Conservation (phyloP, 2,113 vertebrate species). For the Perca schrenkii region DNA sequence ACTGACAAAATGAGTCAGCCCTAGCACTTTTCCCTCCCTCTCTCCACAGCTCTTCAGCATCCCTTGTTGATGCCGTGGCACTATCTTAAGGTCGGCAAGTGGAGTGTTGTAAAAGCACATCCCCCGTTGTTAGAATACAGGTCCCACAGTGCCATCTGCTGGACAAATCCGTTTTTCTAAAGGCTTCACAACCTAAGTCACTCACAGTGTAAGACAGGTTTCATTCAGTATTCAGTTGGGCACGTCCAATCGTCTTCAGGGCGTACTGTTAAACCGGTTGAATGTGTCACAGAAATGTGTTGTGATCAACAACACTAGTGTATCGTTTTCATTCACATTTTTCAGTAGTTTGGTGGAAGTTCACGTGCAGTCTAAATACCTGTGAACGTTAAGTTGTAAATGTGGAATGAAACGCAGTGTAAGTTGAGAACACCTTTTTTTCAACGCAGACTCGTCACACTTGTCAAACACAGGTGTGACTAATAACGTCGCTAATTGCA, state of each 20-base stretch:
- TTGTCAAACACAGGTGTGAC: not conserved
- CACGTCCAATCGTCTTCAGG: not conserved
- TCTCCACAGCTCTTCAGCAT: slow-evolving; percentile 35
- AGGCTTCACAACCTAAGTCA: not conserved
- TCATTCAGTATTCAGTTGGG: not conserved
- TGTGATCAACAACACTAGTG: not conserved
- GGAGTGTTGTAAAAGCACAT: not conserved
- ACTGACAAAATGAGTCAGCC: slow-evolving; percentile 64
- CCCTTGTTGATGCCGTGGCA: slow-evolving; percentile 37
- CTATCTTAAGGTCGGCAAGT: slow-evolving; percentile 25
- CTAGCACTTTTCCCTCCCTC: slow-evolving; percentile 13
- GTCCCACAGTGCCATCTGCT: slow-evolving; percentile 82
- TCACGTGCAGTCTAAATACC: too few species aligned
- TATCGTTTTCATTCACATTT: not conserved
- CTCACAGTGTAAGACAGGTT: not conserved
- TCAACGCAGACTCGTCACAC: not conserved
- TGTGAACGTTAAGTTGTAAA: not conserved
- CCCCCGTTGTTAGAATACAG: slow-evolving; percentile 27
- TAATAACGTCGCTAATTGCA: not conserved
- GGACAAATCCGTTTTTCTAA: slow-evolving; percentile 32
- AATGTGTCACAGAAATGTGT: not conserved
- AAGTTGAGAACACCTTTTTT: not conserved
- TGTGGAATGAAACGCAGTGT: too few species aligned
- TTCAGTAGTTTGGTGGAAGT: not conserved
- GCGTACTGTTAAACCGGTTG: not conserved